Evolutionary conservation across 2,113 vertebrate genomes (phyloP), one percentile per base, ranked within the genome.

Genomic region (Cyprinodon brontotheroides): DNA sequence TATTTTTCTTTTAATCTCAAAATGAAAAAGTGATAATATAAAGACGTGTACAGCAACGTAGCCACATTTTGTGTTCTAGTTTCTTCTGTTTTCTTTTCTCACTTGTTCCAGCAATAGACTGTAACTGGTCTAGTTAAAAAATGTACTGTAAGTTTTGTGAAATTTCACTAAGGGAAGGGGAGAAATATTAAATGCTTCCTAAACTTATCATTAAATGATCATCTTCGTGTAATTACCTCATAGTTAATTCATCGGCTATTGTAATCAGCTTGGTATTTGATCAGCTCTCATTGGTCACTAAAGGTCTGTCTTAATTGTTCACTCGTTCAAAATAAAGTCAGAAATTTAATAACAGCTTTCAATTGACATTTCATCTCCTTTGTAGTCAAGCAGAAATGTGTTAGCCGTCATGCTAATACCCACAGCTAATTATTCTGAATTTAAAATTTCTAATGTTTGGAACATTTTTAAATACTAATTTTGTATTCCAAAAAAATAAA

Each of bases 81-180:
- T 86, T 75, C 43, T 88, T 69, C 77, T 80, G 62, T 86, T 89
- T 91, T 85, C 40, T 76, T 74, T 86, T 84, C 68, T 79, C 65
- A 87, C 79, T 79, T 83, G 85, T 87, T 75, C 65, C 87, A 87
- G 88, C 90, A 87, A 89, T 87, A 89, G 77, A 86, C 87, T 86
- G 83, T 78, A 85, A 86, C 87, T 89, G 85, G 87, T 92, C 81
- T 75, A 69, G 81, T 89, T 89, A 86, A 86, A 86, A 86, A 88
- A 78, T 88, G 89, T 92, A 89, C 78, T 92, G 90, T 92, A 92
- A 88, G 85, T 91, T 88, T 85, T 91, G 86, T 90, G 78, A 81
- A 87, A 80, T 91, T 89, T 88, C 88, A 87, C 87, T 90, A 82
- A 81, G 79, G 10, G 22, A 50, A 63, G 37, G 57, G 68, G 64